phyloP scores from a whole-genome alignment of 1,140 invertebrate species.

The Euura lappo region DNA sequence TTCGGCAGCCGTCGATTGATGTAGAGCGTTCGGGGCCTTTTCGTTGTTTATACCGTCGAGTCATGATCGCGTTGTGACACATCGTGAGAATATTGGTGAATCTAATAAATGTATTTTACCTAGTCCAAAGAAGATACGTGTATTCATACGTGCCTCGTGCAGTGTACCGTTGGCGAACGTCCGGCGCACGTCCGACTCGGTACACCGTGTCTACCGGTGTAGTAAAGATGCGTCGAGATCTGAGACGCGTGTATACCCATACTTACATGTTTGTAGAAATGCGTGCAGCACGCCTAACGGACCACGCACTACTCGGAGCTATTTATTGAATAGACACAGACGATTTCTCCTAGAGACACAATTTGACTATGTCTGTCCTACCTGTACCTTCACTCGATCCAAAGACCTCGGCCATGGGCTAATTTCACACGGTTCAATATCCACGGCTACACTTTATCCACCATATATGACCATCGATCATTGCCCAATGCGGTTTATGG shows the following conservation, averaged over 20 bases:
- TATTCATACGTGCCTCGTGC: not conserved
- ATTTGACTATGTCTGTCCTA: not conserved
- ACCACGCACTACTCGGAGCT: not conserved
- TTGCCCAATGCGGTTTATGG: too few species aligned
- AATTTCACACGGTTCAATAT: not conserved
- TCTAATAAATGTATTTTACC: not conserved
- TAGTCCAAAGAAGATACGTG: not conserved
- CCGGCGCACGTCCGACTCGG: not conserved
- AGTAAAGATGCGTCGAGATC: not conserved
- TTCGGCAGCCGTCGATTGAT: not conserved
- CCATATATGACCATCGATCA: too few species aligned
- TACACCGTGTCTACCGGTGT: too few species aligned
- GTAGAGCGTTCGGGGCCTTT: not conserved
- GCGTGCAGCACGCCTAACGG: not conserved
- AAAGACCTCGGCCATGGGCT: not conserved
- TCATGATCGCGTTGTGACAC: not conserved
- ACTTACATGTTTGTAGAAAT: not conserved
- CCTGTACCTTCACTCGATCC: not conserved
- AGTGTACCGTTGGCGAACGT: not conserved
- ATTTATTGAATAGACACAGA: constrained; percentile 4
- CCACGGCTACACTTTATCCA: too few species aligned
- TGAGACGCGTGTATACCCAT: not conserved
- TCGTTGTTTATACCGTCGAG: not conserved
- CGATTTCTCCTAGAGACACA: constrained; percentile 1
- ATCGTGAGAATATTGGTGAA: not conserved